phyloP scores from a whole-genome alignment of 2,797 vertebrate species.

The Eremophila alpestris region DNA sequence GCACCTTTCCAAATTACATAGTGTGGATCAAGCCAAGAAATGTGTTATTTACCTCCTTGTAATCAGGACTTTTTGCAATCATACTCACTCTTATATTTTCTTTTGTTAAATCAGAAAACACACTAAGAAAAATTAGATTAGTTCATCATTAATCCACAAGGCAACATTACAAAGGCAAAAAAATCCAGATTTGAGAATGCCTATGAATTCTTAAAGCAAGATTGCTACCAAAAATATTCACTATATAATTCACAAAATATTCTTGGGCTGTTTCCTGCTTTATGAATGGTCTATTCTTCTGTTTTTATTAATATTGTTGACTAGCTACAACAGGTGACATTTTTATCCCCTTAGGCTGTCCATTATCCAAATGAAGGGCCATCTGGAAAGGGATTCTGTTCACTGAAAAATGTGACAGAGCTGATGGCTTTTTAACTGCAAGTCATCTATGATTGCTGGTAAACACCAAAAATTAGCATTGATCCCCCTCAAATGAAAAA shows the following conservation, averaged over 20 bases:
- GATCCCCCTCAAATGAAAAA: conserved; percentile 77
- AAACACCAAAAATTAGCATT: conserved; percentile 77
- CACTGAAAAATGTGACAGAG: conserved; percentile 80
- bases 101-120: background rate
- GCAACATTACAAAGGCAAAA: background rate
- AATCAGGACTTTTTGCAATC: background rate
- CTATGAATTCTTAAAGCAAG: conserved; percentile 17
- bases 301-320: conserved; percentile 78
- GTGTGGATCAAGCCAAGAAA: background rate
- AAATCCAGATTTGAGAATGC: background rate
- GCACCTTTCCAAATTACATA: background rate
- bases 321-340: conserved; percentile 80
- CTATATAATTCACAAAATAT: conserved; percentile 48
- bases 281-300: conserved; percentile 65
- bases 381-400: conserved; percentile 83
- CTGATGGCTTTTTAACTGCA: conserved; percentile 84
- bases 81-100: background rate
- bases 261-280: conserved; percentile 38
- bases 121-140: background rate
- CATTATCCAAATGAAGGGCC: conserved; percentile 83
- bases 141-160: background rate
- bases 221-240: conserved; percentile 30
- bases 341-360: conserved; percentile 81
- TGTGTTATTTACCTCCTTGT: background rate
- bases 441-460: conserved; percentile 81